Conservation (phyloP, 2,113 vertebrate species). For the Noctilio leporinus region DNA sequence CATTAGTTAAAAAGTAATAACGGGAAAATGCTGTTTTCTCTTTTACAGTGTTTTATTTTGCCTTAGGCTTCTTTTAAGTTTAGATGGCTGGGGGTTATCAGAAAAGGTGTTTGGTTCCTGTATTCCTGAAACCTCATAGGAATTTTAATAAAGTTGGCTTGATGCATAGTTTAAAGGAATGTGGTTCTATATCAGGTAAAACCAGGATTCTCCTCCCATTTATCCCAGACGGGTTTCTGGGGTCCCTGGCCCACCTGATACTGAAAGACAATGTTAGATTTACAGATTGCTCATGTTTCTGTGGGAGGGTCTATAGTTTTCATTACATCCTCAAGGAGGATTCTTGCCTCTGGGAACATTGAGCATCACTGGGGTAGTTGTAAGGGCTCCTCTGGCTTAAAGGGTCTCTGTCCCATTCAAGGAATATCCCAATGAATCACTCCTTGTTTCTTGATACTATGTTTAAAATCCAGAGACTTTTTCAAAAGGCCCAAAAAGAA, state of each 20-base stretch:
- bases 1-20: not conserved
- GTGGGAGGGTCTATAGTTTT: not conserved
- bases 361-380: not conserved
- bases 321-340: not conserved
- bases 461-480: not conserved
- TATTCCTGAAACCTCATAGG: not conserved
- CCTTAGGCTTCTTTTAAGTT: not conserved
- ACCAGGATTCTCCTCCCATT: not conserved
- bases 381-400: not conserved
- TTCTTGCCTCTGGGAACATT: not conserved
- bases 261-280: not conserved
- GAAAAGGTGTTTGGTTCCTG: not conserved
- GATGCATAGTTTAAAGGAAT: not conserved
- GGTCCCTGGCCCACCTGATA: too few relatives aligned
- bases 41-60: not conserved
- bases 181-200: not conserved
- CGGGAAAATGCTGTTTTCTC: not conserved
- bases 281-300: not conserved
- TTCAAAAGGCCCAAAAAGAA: not conserved
- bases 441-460: not conserved
- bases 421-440: too few relatives aligned
- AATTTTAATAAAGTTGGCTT: not conserved
- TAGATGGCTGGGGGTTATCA: not conserved
- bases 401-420: not conserved
- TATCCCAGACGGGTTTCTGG: not conserved